Evolutionary conservation across 2,113 vertebrate genomes (phyloP).

Genomic region (Datnioides undecimradiatus): DNA sequence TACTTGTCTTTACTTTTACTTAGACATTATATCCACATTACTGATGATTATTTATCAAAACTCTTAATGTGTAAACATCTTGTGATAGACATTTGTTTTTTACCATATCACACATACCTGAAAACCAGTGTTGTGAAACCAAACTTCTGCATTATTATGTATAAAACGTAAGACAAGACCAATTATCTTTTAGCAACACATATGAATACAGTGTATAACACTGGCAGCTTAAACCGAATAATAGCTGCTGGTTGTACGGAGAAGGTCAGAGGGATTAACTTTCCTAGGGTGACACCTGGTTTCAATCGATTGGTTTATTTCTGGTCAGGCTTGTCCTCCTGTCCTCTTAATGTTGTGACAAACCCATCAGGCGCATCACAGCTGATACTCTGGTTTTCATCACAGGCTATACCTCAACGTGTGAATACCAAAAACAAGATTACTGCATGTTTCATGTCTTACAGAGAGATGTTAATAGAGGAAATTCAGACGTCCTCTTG

Average conservation of each 20-base stretch:
- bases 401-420: neutral
- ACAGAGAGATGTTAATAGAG: too few species aligned
- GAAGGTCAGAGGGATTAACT: conserved; percentile 17
- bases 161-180: accelerated
- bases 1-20: too few species aligned
- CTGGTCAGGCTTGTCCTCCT: conserved; percentile 8
- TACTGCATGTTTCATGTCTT: neutral
- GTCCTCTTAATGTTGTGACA: neutral
- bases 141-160: neutral
- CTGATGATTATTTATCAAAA: too few species aligned
- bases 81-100: too few species aligned
- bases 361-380: neutral
- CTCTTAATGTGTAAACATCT: too few species aligned
- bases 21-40: too few species aligned
- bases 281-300: conserved; percentile 22
- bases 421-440: too few species aligned
- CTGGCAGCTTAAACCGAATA: neutral
- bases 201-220: neutral
- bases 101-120: too few species aligned
- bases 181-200: neutral
- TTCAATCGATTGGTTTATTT: conserved; percentile 48
- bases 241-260: neutral
- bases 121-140: conserved; percentile 6
- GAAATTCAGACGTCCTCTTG: neutral
- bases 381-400: neutral